Evolutionary conservation across 2,113 vertebrate genomes (phyloP).

Genomic region (Todiramphus chloris): DNA sequence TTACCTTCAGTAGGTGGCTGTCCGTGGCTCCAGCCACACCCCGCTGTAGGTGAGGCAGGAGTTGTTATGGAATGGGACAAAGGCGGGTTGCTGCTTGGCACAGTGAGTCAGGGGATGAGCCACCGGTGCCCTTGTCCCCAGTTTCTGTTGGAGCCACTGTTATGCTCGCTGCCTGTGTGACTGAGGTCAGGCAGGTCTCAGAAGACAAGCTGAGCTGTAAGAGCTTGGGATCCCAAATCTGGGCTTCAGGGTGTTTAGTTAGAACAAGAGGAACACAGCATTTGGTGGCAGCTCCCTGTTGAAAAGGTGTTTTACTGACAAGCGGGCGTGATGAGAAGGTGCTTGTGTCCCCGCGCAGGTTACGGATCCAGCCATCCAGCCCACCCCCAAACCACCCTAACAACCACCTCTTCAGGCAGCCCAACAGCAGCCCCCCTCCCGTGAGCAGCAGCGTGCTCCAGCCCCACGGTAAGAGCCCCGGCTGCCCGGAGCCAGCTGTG

Average conservation of each 20-base stretch:
- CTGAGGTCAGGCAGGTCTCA: not conserved
- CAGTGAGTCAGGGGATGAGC: not conserved
- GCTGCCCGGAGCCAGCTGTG: not conserved
- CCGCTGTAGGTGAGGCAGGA: not conserved
- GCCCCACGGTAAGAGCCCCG: constrained; percentile 81
- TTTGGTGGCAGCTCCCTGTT: not conserved
- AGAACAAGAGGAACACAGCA: fast-evolving
- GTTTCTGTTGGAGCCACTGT: not conserved
- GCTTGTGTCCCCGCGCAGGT: constrained; percentile 77
- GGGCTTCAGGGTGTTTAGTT: not conserved
- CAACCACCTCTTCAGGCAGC: constrained; percentile 96
- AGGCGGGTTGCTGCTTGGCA: not conserved
- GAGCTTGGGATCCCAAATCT: not conserved
- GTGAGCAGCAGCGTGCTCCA: constrained; percentile 86
- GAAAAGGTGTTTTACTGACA: not conserved
- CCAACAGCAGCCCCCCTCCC: constrained; percentile 92
- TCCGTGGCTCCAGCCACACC: not conserved
- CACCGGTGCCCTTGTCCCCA: not conserved
- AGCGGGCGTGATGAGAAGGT: not conserved
- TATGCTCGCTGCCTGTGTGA: fast-evolving
- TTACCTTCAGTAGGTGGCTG: not conserved
- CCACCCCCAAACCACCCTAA: constrained; percentile 94
- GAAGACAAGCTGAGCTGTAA: not conserved
- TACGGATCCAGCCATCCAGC: constrained; percentile 96
- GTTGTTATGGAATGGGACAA: fast-evolving